phyloP scores from a whole-genome alignment of 2,113 vertebrate species.

The Dicentrarchus labrax region DNA sequence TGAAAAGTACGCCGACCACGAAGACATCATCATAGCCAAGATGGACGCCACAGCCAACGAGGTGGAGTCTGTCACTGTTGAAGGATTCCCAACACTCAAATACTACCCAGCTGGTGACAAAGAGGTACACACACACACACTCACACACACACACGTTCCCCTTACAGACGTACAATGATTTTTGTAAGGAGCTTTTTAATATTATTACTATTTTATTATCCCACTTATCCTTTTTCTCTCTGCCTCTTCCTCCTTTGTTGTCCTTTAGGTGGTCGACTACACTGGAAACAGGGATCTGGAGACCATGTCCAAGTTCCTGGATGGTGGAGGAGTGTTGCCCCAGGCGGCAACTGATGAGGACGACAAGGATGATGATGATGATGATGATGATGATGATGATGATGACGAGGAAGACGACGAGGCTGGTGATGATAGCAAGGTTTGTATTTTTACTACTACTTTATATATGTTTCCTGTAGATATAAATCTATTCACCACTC shows the following conservation, averaged over 20 bases:
- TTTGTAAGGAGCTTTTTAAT: neutral
- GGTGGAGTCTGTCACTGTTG: conserved; percentile 84
- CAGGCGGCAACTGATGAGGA: conserved; percentile 49
- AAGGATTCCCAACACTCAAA: conserved; percentile 89
- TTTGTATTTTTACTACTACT: conserved; percentile 30
- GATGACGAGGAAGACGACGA: neutral
- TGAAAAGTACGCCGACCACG: conserved; percentile 87
- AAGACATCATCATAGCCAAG: conserved; percentile 91
- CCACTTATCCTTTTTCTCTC: neutral
- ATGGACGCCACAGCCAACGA: conserved; percentile 92
- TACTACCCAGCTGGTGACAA: conserved; percentile 90
- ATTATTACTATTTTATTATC: no score
- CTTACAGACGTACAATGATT: neutral
- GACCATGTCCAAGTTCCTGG: conserved; percentile 91
- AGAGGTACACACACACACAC: conserved; percentile 81
- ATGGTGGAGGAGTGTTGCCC: conserved; percentile 86
- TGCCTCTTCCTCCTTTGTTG: neutral
- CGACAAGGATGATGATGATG: neutral
- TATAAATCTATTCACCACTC: neutral
- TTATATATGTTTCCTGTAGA: neutral
- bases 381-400: neutral
- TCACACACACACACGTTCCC: neutral
- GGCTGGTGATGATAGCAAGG: conserved; percentile 40
- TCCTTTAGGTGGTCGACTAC: conserved; percentile 86
- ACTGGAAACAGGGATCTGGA: conserved; percentile 87